phyloP scores from a whole-genome alignment of 2,113 vertebrate species.

The Ammodytes marinus region DNA sequence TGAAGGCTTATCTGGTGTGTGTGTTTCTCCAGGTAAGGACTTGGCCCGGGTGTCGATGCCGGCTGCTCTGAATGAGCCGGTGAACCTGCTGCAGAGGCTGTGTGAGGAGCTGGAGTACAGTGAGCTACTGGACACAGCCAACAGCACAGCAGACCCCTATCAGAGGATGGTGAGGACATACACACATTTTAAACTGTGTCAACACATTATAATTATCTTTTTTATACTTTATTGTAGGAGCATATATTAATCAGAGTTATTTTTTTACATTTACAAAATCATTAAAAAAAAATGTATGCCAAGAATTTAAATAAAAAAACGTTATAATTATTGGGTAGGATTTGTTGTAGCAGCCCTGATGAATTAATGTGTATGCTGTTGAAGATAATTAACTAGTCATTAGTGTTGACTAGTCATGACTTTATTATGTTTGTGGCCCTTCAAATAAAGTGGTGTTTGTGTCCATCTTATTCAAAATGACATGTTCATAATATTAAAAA shows the following conservation, averaged over 20 bases:
- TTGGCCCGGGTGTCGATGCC: slow-evolving; percentile 95
- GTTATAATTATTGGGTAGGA: neutral
- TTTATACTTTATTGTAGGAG: too few relatives aligned
- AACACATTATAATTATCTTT: neutral
- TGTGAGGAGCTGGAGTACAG: slow-evolving; percentile 95
- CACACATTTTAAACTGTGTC: neutral
- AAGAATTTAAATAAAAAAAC: too few relatives aligned
- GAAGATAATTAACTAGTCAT: too few relatives aligned
- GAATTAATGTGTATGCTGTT: neutral
- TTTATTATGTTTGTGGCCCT: too few relatives aligned
- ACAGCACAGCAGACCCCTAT: slow-evolving; percentile 86
- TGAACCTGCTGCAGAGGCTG: slow-evolving; percentile 92
- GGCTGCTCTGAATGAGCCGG: slow-evolving; percentile 90
- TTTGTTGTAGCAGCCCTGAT: neutral
- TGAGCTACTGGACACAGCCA: slow-evolving; percentile 89
- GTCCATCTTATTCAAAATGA: too few relatives aligned
- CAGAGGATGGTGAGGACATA: slow-evolving; percentile 89
- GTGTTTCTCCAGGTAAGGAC: slow-evolving; percentile 86
- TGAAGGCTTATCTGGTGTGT: neutral
- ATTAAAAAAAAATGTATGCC: too few relatives aligned
- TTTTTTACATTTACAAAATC: too few relatives aligned
- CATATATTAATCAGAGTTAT: too few relatives aligned
- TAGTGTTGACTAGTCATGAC: too few relatives aligned
- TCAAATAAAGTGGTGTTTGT: too few relatives aligned
- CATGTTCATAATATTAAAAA: too few relatives aligned